phyloP scores from a whole-genome alignment of 2,113 vertebrate species.

The Motacilla alba region DNA sequence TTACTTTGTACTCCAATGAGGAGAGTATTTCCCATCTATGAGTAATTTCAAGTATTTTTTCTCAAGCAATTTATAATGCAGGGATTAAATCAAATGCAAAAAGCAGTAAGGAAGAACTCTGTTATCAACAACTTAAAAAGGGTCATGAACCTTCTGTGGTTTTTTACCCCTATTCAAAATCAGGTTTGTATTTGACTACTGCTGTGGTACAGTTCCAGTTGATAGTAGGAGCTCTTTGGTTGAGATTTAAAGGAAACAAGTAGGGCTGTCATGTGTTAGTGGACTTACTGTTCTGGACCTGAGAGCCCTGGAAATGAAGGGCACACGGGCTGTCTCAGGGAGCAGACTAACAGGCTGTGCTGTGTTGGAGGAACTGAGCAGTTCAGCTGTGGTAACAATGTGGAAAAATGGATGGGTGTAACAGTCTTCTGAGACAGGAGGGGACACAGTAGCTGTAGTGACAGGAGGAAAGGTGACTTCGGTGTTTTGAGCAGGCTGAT shows the following conservation, averaged over 20 bases:
- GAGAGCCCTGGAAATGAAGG: background rate
- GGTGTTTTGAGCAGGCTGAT: background rate
- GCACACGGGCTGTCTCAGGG: background rate
- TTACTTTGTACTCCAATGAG: background rate
- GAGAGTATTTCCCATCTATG: background rate
- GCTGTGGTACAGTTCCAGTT: background rate
- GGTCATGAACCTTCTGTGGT: background rate
- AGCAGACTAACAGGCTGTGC: background rate
- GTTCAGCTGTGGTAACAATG: background rate
- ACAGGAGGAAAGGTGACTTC: background rate
- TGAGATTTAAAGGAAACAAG: background rate
- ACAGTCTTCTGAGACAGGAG: background rate
- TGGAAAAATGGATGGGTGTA: background rate
- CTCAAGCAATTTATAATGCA: background rate
- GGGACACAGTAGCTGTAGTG: background rate
- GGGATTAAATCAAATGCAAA: background rate
- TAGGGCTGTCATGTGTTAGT: background rate
- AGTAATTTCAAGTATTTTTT: background rate
- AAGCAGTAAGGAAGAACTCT: background rate
- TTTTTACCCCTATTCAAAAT: background rate
- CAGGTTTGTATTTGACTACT: background rate
- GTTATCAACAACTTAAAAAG: background rate
- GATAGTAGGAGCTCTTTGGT: background rate
- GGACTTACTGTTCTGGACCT: background rate
- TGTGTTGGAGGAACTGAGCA: background rate